Conservation (phyloP, 2,888 invertebrate genomes). For the Rambutsinella grinnellia region DNA sequence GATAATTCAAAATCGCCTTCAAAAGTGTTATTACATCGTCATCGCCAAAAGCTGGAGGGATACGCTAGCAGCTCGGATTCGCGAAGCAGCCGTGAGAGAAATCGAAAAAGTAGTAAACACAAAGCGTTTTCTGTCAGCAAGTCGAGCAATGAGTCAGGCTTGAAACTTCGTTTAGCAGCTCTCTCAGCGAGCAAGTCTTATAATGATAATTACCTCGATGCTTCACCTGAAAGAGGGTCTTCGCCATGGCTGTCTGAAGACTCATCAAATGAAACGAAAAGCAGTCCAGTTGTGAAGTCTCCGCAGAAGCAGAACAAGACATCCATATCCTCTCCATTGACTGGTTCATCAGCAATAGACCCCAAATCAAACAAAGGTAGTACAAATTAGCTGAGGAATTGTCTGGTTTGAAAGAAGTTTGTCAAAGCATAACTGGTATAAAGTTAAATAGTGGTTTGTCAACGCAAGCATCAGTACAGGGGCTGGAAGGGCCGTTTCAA, state of each 20-base stretch:
- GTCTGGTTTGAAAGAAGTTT: constrained; percentile 24
- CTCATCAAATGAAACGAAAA: constrained; percentile 21
- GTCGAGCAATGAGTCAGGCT: constrained; percentile 67
- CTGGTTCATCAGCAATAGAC: neutral
- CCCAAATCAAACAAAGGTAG: constrained; percentile 20
- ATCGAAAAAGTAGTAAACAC: constrained; percentile 39
- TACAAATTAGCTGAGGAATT: constrained; percentile 25
- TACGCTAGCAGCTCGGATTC: constrained; percentile 57
- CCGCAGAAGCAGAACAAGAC: constrained; percentile 23
- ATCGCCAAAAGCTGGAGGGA: constrained; percentile 11
- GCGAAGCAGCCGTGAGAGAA: constrained; percentile 51
- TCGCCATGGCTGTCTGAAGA: constrained; percentile 31
- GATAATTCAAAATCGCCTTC: constrained; percentile 27
- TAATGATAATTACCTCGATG: constrained; percentile 26
- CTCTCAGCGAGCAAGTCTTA: neutral
- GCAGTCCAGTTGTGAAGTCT: neutral
- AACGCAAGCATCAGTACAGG: constrained; percentile 10
- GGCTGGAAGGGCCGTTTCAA: constrained; percentile 26
- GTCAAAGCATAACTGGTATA: constrained; percentile 21
- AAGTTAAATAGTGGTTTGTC: constrained; percentile 7
- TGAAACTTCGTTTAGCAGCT: constrained; percentile 72
- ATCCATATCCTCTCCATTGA: constrained; percentile 12
- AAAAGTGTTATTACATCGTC: neutral
- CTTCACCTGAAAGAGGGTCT: constrained; percentile 15
- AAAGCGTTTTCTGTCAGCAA: constrained; percentile 50